Conservation (phyloP, 2,888 invertebrate genomes). For the Thereva nobilitata region DNA sequence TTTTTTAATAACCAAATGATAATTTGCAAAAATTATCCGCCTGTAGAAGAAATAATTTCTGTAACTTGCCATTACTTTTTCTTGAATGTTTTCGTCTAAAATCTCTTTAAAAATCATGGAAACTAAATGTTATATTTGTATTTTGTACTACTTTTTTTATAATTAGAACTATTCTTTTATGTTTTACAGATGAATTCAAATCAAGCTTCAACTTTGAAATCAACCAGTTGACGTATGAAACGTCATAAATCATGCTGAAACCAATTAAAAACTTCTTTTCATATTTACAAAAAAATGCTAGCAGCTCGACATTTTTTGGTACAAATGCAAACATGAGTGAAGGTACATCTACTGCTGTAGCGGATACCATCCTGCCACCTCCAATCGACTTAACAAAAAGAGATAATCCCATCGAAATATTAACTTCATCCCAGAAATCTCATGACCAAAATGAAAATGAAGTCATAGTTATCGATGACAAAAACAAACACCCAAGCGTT, state of each 20-base stretch:
- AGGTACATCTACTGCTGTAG: background rate
- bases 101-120: too few species aligned
- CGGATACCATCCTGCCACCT: background rate
- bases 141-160: too few species aligned
- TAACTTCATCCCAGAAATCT: constrained; percentile 14
- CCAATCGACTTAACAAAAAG: background rate
- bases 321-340: constrained; percentile 43
- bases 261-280: constrained; percentile 57
- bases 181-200: background rate
- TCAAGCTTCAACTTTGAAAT: background rate
- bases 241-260: constrained; percentile 50
- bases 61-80: too few species aligned
- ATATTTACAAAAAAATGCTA: constrained; percentile 58
- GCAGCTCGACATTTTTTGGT: constrained; percentile 52
- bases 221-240: background rate
- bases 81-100: too few species aligned
- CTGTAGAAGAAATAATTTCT: too few species aligned
- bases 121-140: too few species aligned
- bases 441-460: constrained; percentile 46
- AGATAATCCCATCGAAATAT: background rate
- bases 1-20: too few species aligned
- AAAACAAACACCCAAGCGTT: too few species aligned
- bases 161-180: background rate
- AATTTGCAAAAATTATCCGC: too few species aligned
- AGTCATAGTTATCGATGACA: constrained; percentile 21